Evolutionary conservation across 2,113 vertebrate species (phyloP), one percentile per base, ranked within the genome.

Genomic region (Alces alces): DNA sequence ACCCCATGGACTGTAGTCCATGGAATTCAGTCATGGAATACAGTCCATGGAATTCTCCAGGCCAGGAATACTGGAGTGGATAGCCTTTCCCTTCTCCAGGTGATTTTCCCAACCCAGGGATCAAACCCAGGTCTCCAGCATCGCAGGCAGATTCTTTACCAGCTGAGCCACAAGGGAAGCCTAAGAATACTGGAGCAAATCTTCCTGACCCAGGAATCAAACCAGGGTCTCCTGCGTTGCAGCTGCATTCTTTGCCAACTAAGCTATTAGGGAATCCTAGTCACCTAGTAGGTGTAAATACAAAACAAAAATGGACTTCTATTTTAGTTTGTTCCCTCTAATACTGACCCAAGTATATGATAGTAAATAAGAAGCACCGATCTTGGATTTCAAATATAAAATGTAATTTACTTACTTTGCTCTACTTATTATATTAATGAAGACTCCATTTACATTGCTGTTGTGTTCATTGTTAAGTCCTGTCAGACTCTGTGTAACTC

Each of bases 321-420:
- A 15, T 50, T 58, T 79, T 70, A 86, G n/a, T 87, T 17, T 17
- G 50, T 54, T 86, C 21, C 70, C 43, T 94, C 60, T 88, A 21
- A n/a, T 30, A 84, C 64, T 58, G 47, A 52, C 30, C 52, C 30
- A 86, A 3, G 78, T 66, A 64, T 47, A 82, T n/a, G 7, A 89
- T 0, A 85, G 6, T 23, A 15, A 21, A 36, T 47, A n/a, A 66
- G 17, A 78, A 89, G 36, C 6, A 78, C 27, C 11, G 14, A 47
- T 39, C 45, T 54, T 28, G 45, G 50, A 39, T 55, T 76, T 78
- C 54, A 92, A 83, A 28, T 19, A 47, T 27, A 58, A 89, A 55
- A 87, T 61, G 7, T 16, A 60, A 89, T 66, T 78, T 78, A 78
- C 19, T 92, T 85, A 47, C 28, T 89, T 43, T 89, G 25, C 16